Conservation (phyloP, 2,797 vertebrate genomes). For the Myripristis jacobus region DNA sequence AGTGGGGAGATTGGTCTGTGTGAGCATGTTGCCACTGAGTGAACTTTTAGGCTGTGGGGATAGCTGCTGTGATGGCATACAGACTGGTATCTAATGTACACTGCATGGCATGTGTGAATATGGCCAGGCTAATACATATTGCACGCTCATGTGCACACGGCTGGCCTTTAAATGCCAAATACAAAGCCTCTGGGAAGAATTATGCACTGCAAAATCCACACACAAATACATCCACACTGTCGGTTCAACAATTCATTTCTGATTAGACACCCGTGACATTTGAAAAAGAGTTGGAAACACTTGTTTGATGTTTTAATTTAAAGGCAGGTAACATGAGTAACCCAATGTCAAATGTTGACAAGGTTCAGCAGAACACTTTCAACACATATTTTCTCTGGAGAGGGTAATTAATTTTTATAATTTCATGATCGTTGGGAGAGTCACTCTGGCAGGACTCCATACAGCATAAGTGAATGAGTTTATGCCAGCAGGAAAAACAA, state of each 20-base stretch:
- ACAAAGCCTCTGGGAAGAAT: constrained; percentile 41
- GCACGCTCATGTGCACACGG: constrained; percentile 49
- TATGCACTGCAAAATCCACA: constrained; percentile 26
- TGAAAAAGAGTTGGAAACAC: constrained; percentile 46
- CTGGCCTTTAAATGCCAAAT: constrained; percentile 36
- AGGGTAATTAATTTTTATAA: constrained; percentile 72
- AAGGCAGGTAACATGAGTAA: constrained; percentile 67
- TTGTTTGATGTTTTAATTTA: constrained; percentile 57
- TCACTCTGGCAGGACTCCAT: constrained; percentile 69
- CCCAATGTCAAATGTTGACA: constrained; percentile 49
- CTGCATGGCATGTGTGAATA: constrained; percentile 59
- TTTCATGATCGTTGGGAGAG: constrained; percentile 64
- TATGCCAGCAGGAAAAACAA: constrained; percentile 70
- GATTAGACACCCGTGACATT: constrained; percentile 49
- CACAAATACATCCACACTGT: constrained; percentile 16
- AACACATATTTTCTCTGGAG: constrained; percentile 63
- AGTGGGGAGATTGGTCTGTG: constrained; percentile 38
- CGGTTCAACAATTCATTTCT: constrained; percentile 50
- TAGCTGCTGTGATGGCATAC: constrained; percentile 64
- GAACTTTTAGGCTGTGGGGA: constrained; percentile 51
- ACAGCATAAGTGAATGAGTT: constrained; percentile 64
- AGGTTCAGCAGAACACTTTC: constrained; percentile 65
- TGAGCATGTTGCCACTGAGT: constrained; percentile 53
- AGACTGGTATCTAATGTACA: constrained; percentile 21
- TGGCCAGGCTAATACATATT: constrained; percentile 57